These are phyloP conservation scores for Enteromius anoplus DNA, from an alignment of 2,797 vertebrate genomes.

Conservation along the genomic window DNA sequence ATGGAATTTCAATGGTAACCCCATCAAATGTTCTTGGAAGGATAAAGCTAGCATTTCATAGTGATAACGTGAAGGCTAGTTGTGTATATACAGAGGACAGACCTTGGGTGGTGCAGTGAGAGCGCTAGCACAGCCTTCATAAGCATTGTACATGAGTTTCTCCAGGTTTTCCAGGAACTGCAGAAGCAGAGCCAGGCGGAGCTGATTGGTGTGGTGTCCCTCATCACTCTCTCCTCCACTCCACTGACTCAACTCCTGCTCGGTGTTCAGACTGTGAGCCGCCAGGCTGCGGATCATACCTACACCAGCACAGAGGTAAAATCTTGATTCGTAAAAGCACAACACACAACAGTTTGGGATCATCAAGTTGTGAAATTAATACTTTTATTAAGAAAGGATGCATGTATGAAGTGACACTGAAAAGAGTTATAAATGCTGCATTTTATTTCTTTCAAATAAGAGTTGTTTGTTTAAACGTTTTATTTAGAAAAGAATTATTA, in stretches of 20 bases:
- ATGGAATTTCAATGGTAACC: neutral
- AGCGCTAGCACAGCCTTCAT: slow-evolving; percentile 96
- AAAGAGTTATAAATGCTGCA: neutral
- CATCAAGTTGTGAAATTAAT: neutral
- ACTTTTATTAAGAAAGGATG: neutral
- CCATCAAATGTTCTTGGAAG: neutral
- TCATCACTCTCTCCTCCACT: slow-evolving; percentile 92
- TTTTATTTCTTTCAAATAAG: neutral
- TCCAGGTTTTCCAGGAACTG: slow-evolving; percentile 97
- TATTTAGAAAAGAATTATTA: neutral
- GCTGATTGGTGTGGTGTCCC: slow-evolving; percentile 92
- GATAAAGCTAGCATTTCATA: neutral
- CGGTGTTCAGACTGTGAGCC: slow-evolving; percentile 92
- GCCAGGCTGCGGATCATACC: slow-evolving; percentile 97
- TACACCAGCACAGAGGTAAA: slow-evolving; percentile 61
- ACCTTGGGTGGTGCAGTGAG: slow-evolving; percentile 97
- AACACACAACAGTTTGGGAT: neutral
- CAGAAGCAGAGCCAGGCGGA: slow-evolving; percentile 92
- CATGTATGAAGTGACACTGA: neutral
- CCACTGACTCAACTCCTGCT: slow-evolving; percentile 94
- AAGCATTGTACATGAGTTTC: slow-evolving; percentile 99
- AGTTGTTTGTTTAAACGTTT: too few species aligned
- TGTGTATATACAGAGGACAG: neutral
- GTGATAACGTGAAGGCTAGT: neutral
- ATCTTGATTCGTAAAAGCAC: neutral